Conservation (phyloP, 2,797 vertebrate genomes). For the Eulemur mongoz region DNA sequence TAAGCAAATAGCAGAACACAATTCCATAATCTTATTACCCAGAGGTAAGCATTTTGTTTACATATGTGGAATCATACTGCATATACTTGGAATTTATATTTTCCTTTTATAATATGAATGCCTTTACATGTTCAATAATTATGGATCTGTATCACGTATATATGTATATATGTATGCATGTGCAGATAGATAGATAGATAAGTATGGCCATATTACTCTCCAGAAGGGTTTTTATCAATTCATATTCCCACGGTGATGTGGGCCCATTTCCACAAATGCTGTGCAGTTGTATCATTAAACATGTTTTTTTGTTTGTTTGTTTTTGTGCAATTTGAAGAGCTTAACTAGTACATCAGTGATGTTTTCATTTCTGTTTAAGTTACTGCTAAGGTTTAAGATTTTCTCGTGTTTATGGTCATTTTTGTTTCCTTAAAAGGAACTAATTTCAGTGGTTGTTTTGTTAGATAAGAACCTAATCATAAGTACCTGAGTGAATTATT, state of each 20-base stretch:
- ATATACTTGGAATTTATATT: background rate
- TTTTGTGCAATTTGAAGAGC: background rate
- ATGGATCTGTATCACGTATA: background rate
- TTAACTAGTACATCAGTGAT: background rate
- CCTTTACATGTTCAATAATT: background rate
- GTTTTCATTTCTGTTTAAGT: conserved; percentile 10
- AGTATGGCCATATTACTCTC: background rate
- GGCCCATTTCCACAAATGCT: background rate
- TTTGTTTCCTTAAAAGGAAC: conserved; percentile 53
- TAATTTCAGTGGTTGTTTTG: background rate
- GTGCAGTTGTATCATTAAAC: background rate
- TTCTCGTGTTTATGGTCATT: background rate
- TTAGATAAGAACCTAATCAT: conserved; percentile 5
- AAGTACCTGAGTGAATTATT: conserved; percentile 29
- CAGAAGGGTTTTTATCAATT: background rate
- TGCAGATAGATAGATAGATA: background rate
- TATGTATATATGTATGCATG: background rate
- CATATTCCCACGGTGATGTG: background rate
- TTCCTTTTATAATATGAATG: background rate
- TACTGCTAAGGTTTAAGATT: background rate
- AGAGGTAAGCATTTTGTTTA: background rate
- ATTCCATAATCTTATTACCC: background rate
- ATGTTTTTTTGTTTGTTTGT: background rate
- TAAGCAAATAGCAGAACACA: background rate
- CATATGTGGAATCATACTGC: background rate